A percentile compares a stretch with the other conserved stretches of the same genome.
Evolutionary conservation across 2,888 invertebrate genomes (phyloP).

Genomic region (Coremacera marginata): DNA sequence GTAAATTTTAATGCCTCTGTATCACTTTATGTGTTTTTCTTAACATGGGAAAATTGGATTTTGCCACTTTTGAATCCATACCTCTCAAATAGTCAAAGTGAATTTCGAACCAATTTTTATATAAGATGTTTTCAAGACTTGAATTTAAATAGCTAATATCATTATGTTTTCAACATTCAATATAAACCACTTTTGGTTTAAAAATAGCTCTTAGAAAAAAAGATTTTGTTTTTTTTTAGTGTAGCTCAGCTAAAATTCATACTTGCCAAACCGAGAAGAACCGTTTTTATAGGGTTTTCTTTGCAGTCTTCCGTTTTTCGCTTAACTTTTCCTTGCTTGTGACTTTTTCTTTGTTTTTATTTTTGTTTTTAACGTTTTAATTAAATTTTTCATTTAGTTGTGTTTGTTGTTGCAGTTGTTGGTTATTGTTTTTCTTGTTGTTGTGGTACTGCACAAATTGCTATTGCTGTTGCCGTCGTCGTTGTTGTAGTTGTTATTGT

Average conservation of each 20-base stretch:
- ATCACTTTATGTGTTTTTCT: no score
- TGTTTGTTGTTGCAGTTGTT: background rate
- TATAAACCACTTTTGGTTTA: no score
- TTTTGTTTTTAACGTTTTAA: slow-evolving; percentile 2
- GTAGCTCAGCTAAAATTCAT: background rate
- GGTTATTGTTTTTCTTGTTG: slow-evolving; percentile 13
- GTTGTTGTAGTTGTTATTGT: slow-evolving; percentile 17
- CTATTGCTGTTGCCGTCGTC: slow-evolving; percentile 13
- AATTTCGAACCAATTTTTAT: no score
- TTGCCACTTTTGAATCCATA: no score
- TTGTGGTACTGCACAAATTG: slow-evolving; percentile 10
- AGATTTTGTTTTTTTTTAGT: no score
- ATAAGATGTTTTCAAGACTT: no score
- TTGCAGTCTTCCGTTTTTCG: background rate
- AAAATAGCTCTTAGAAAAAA: no score
- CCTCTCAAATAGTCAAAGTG: no score
- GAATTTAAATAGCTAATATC: no score
- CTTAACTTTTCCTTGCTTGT: background rate
- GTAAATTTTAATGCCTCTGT: no score
- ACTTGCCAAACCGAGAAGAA: background rate
- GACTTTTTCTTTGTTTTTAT: background rate
- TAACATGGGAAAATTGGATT: no score
- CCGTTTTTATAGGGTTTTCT: background rate
- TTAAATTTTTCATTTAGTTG: slow-evolving; percentile 15
- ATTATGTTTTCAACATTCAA: no score